Conservation (phyloP, 1,140 invertebrate genomes). For the Rhopalosiphum maidis region DNA sequence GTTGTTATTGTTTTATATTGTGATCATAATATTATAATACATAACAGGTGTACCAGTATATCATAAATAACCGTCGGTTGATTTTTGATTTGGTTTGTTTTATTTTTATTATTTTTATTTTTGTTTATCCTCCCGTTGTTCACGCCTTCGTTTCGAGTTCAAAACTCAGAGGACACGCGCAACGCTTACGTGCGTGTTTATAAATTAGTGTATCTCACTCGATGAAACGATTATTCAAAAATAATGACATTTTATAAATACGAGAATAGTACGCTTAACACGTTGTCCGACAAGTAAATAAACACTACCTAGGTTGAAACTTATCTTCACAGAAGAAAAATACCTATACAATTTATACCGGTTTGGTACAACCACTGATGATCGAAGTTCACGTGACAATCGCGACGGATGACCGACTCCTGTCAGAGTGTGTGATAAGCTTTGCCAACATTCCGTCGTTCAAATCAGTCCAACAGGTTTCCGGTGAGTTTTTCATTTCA, state of each 20-base stretch:
- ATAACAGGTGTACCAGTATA: not conserved
- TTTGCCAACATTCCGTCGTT: not conserved
- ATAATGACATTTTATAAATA: not conserved
- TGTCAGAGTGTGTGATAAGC: not conserved
- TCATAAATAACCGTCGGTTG: not conserved
- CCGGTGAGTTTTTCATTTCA: conserved; percentile 39
- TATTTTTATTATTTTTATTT: not conserved
- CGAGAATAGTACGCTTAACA: not conserved
- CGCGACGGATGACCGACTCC: not conserved
- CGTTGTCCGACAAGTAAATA: not conserved
- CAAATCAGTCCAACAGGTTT: conserved; percentile 52
- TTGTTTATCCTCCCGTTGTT: not conserved
- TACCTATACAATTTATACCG: not conserved
- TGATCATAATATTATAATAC: not conserved
- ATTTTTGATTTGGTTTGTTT: not conserved
- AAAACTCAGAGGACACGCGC: not conserved
- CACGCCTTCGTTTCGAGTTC: not conserved
- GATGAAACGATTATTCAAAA: not conserved
- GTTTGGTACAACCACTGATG: not conserved
- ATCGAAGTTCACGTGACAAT: not conserved
- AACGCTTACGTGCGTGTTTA: not conserved
- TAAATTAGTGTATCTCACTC: not conserved
- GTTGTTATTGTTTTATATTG: not conserved
- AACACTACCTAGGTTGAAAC: not conserved
- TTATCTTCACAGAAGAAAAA: not conserved